Evolutionary conservation across 1,140 invertebrate species (phyloP).

Genomic region (Drosophila melanica): DNA sequence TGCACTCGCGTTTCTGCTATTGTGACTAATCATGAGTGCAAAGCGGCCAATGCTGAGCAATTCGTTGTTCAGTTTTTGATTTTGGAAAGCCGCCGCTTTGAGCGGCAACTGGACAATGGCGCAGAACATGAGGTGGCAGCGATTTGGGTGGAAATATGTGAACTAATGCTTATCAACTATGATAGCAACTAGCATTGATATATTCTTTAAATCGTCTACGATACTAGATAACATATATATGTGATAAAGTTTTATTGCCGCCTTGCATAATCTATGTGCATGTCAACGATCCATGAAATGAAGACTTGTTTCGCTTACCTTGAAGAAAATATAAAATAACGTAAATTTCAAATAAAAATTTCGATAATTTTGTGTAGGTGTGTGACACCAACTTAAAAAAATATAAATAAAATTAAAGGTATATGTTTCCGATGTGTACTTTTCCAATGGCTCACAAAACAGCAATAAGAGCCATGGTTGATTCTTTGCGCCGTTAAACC

Average conservation of each 20-base stretch:
- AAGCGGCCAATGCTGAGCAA: slow-evolving; percentile 36
- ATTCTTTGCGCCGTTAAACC: slow-evolving; percentile 8
- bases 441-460: slow-evolving; percentile 31
- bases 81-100: slow-evolving; percentile 32
- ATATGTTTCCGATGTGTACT: slow-evolving; percentile 2
- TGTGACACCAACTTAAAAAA: slow-evolving; percentile 37
- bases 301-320: slow-evolving; percentile 57
- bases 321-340: slow-evolving; percentile 46
- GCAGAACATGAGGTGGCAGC: slow-evolving; percentile 44
- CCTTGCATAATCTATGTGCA: slow-evolving; percentile 45
- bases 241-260: slow-evolving; percentile 24
- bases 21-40: slow-evolving; percentile 23
- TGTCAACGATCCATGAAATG: slow-evolving; percentile 32
- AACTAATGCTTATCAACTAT: slow-evolving; percentile 45
- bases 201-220: slow-evolving; percentile 18
- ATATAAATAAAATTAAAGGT: slow-evolving; percentile 1
- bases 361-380: slow-evolving; percentile 46
- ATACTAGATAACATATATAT: slow-evolving; percentile 15
- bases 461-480: slow-evolving; percentile 34
- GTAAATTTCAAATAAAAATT: slow-evolving; percentile 50
- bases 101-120: slow-evolving; percentile 45
- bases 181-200: slow-evolving; percentile 2
- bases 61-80: slow-evolving; percentile 24
- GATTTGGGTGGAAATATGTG: slow-evolving; percentile 18
- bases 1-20: slow-evolving; percentile 12